Evolutionary conservation across 2,797 vertebrate species (phyloP), one percentile per base, ranked within the genome.

Genomic region (Agapornis canus): DNA sequence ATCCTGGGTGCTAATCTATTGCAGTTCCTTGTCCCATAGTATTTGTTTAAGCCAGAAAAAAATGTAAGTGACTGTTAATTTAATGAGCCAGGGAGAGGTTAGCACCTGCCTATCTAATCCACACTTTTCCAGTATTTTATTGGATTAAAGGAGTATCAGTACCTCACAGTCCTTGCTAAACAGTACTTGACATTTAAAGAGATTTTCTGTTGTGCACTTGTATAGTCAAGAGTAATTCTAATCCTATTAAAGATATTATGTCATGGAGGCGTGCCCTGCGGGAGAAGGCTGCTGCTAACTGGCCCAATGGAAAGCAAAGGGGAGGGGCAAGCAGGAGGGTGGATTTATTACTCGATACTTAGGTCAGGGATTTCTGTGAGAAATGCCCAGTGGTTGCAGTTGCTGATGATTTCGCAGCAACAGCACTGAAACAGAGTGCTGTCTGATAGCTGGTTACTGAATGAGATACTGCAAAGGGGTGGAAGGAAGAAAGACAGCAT

Each of bases 361-460:
- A 96, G 97, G 97, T 98, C 96, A 98, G 98, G 97, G 97, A 96
- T 97, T 98, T 97, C 97, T 91, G 96, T 94, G 97, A 98, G 98
- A 96, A 98, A 98, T 98, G 98, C 98, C 98, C 97, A 96, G 98
- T 97, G 98, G 98, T 98, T 98, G 98, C 98, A 97, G 98, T 98
- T 98, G 98, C 98, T 89, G 98, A 98, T 98, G 97, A 98, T 98
- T 98, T 98, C 98, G 95, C 97, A 95, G 98, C 97, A 97, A 94
- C 97, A 94, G 98, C 95, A 87, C 96, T 92, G 98, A 96, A 95
- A 96, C 94, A 59, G 97, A 96, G 96, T 89, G 96, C 11, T 79
- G 95, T 95, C 96, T 40, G 47, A 86, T 92, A 47, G 96, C 98
- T 93, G 96, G 98, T 96, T 93, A 42, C 96, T 93, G 97, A 97